Base-by-base conservation (phyloP, 2,888 invertebrate genomes). In the Nomada goodeniana region DNA sequence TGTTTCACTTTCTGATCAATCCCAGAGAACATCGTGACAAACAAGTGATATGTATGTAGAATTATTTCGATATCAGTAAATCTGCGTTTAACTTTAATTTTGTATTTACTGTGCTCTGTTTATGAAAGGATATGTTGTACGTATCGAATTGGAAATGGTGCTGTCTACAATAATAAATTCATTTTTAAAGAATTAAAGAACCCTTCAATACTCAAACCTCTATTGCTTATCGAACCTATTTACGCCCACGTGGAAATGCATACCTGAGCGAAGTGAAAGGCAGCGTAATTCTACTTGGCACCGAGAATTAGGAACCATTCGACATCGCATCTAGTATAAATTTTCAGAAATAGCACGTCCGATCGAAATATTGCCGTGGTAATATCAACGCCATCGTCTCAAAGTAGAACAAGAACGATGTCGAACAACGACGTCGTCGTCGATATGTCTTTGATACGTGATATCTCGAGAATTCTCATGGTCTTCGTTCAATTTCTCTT, bases 361-460 rank as follows among this genome's bases (percentile, higher is more conserved):
- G 60, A 70, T 70, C 53, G 53, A 67, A 70, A 60, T 70, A 70
- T 59, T 36, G n/a, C 36, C 0, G 52, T 20, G 59, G 5, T 29
- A 11, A 70, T 70, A 70, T 70, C 59, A 60, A 50, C 47, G 59
- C 47, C 70, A 5, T 29, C 10, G 47, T 20, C 0, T 13, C 15
- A 13, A 59, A 50, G 26, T 47, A 9, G 50, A 50, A 70, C 29
- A 50, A 53, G 36, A 53, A 36, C 36, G 36, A 9, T 7, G 36
- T 36, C 36, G 47, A 15, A 18, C 36, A 36, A 36, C 47, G 18
- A 36, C 47, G 18, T n/a, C 20, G 11, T 44, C 55, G 47, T 70
- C 44, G 44, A 29, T 57, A 44, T 15, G 18, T 57, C 44, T 69
- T 69, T 57, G 57, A 57, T 57, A 70, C 59, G 47, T 23, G 26